Percentiles rank a stretch among this genome's conserved stretches.
Evolutionary conservation across 1,140 invertebrate genomes (phyloP).

Genomic region (Lordiphosa mommai): DNA sequence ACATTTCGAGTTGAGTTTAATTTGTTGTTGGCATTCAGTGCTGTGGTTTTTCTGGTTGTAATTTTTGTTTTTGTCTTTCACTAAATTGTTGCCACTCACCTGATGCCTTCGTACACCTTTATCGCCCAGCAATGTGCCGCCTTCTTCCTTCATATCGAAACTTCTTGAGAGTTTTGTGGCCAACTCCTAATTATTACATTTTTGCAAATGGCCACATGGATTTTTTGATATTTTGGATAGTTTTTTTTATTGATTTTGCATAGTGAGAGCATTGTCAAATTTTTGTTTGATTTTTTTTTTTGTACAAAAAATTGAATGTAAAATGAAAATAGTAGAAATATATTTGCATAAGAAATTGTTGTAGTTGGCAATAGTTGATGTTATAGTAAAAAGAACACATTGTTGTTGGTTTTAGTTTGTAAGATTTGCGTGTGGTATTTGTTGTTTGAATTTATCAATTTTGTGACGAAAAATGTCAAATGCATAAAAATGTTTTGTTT

Average conservation of each 20-base stretch:
- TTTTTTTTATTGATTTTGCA: conserved; percentile 32
- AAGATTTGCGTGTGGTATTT: conserved; percentile 18
- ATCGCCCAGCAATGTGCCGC: conserved; percentile 86
- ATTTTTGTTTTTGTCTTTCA: conserved; percentile 38
- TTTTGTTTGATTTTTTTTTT: conserved; percentile 38
- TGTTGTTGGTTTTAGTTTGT: conserved; percentile 33
- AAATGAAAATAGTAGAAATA: conserved; percentile 73
- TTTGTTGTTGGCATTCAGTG: conserved; percentile 66
- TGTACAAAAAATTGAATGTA: conserved; percentile 50
- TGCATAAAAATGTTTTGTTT: too few species aligned
- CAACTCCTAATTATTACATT: conserved; percentile 83
- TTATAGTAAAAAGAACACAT: conserved; percentile 46
- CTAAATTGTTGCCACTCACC: conserved; percentile 68
- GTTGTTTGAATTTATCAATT: conserved; percentile 13
- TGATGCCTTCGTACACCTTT: conserved; percentile 81
- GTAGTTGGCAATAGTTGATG: conserved; percentile 40
- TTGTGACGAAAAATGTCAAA: conserved; percentile 2
- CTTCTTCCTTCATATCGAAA: conserved; percentile 92
- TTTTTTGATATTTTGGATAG: conserved; percentile 18
- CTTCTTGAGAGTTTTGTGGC: conserved; percentile 90
- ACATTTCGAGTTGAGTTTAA: conserved; percentile 14
- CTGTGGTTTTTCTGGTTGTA: conserved; percentile 21
- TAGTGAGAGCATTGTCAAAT: conserved; percentile 47
- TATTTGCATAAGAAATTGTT: conserved; percentile 72
- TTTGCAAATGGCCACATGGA: conserved; percentile 33